These are phyloP conservation scores for Tineola bisselliella DNA, from an alignment of 2,888 invertebrate species.

Conservation along the genomic window DNA sequence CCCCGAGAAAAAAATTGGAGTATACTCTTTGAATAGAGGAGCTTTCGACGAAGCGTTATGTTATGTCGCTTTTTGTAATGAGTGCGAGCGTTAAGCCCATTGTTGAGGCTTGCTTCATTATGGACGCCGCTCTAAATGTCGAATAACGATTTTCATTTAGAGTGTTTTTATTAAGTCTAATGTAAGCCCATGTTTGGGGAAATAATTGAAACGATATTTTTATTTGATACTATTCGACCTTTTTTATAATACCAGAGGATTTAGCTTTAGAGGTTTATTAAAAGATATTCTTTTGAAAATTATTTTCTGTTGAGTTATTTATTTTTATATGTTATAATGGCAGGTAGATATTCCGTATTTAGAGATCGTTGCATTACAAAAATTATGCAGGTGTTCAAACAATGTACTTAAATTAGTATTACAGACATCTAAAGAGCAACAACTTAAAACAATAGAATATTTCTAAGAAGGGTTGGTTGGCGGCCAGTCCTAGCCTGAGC, in stretches of 20 bases:
- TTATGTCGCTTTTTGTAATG: conserved; percentile 68
- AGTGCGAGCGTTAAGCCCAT: conserved; percentile 66
- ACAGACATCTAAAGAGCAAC: neutral
- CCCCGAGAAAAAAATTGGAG: conserved; percentile 60
- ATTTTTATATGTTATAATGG: neutral
- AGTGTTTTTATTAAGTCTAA: conserved; percentile 61
- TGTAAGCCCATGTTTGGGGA: conserved; percentile 40
- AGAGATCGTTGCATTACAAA: neutral
- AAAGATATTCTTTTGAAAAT: neutral
- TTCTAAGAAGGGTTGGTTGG: neutral
- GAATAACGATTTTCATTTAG: conserved; percentile 66
- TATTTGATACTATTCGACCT: neutral
- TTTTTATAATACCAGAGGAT: neutral
- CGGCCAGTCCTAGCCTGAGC: neutral
- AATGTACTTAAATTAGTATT: neutral
- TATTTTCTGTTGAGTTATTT: neutral
- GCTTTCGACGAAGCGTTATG: conserved; percentile 65
- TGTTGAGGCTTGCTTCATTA: conserved; percentile 63
- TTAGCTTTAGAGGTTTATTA: neutral
- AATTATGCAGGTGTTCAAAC: conserved; percentile 10
- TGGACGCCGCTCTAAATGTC: conserved; percentile 62
- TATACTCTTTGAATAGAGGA: conserved; percentile 64
- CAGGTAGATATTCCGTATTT: neutral
- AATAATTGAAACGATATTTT: conserved; percentile 17
- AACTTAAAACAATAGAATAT: neutral